Evolutionary conservation across 2,113 vertebrate species (phyloP), one percentile per base, ranked within the genome.

Genomic region (Gasterosteus aculeatus): DNA sequence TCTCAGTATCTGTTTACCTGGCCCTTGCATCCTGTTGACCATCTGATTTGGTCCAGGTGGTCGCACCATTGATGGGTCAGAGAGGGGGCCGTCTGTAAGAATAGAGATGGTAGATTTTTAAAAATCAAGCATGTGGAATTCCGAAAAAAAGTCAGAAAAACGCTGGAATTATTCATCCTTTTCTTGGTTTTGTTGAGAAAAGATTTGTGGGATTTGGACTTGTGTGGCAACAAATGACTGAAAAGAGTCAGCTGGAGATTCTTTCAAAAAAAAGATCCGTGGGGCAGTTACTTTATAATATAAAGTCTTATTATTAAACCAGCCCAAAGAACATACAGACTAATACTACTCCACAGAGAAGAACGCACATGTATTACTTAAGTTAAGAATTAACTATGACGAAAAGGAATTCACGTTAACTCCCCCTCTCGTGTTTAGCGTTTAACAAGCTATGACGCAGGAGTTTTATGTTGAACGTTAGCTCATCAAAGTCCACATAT

Each of bases 31-130:
- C 70, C 97, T 95, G 89, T 94, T 96, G 88, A 96, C 96, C 92
- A 99, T 96, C 88, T 96, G 97, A 89, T 94, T 97, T 89, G 96
- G 96, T 93, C 96, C 97, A 80, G 85, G 83, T 63, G 95, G 94
- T 90, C 96, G 95, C 91, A 99, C 96, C 92, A 97, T 93, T 63
- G 94, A 84, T 31, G 95, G 95, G 78, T 99, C 98, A 47, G 96
- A 88, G 31, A 97, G 91, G 46, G 98, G 97, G 57, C 97, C 97
- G 29, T 99, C 98, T 99, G 78, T 61, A 88, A 84, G 80, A 47
- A 70, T n/a, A 9, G 49, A 56, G 9, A 41, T 44, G 47, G 2
- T 18, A 61, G 11, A 66, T 41, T 41, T 42, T 3, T 8, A 51
- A n/a, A 38, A 39, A 64, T 60, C 7, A 16, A 67, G 19, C 3